Evolutionary conservation across 2,888 invertebrate species (phyloP).

Genomic region (Cetonia aurata): DNA sequence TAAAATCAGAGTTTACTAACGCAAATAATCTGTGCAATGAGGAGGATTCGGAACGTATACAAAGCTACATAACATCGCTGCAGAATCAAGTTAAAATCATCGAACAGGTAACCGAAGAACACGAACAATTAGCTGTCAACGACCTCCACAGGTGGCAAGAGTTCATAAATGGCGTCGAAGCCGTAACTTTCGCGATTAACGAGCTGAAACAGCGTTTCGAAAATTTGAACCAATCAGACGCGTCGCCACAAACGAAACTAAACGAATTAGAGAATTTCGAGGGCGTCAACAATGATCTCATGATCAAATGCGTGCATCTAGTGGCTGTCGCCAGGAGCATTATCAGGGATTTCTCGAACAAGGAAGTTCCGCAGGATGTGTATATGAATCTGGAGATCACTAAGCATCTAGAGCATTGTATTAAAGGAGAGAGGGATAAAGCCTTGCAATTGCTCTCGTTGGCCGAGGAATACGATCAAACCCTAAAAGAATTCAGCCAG

Average conservation of each 20-base stretch:
- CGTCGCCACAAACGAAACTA: constrained; percentile 76
- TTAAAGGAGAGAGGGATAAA: constrained; percentile 80
- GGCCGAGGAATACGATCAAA: constrained; percentile 90
- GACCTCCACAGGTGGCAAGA: constrained; percentile 79
- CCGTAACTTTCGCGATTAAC: constrained; percentile 69
- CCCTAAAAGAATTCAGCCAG: constrained; percentile 86
- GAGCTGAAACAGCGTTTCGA: constrained; percentile 70
- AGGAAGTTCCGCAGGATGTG: constrained; percentile 77
- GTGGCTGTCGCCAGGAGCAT: constrained; percentile 74
- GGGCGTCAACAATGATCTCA: constrained; percentile 73
- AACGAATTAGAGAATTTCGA: constrained; percentile 80
- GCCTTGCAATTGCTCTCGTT: constrained; percentile 80
- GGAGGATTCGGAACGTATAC: constrained; percentile 67
- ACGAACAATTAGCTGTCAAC: constrained; percentile 71
- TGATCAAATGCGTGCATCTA: constrained; percentile 73
- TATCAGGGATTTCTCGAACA: constrained; percentile 77
- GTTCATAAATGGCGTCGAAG: constrained; percentile 75
- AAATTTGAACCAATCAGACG: constrained; percentile 73
- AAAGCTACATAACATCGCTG: constrained; percentile 72
- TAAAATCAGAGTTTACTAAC: constrained; percentile 72
- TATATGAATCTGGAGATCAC: constrained; percentile 77
- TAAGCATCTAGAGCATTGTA: constrained; percentile 77
- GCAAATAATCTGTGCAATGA: constrained; percentile 67
- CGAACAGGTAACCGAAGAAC: constrained; percentile 75
- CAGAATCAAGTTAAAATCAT: constrained; percentile 79